Percentiles rank a stretch among this genome's conserved stretches.
Conservation (phyloP, 1,140 invertebrate genomes). For the Watersipora subatra region DNA sequence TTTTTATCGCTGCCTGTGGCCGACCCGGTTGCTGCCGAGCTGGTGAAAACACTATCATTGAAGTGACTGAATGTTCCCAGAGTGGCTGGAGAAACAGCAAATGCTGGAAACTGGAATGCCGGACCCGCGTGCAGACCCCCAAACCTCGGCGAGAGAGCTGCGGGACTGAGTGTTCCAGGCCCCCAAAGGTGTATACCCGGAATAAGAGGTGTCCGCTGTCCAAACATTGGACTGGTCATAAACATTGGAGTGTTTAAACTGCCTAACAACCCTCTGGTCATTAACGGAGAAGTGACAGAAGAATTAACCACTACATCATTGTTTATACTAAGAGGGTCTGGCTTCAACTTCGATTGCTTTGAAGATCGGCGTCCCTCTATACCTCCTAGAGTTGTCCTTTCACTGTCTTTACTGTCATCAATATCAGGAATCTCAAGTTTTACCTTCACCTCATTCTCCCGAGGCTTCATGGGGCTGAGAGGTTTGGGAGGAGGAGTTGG, state of each 20-base stretch:
- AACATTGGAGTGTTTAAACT: constrained; percentile 2
- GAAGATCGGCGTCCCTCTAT: background rate
- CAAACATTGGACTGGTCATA: background rate
- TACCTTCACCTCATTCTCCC: background rate
- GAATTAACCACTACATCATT: background rate
- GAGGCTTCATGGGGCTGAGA: background rate
- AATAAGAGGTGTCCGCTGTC: background rate
- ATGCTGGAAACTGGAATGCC: constrained; percentile 1
- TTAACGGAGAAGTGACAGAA: background rate
- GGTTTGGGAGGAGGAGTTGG: background rate
- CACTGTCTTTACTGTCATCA: background rate
- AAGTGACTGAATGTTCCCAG: background rate
- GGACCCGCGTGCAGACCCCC: constrained; percentile 1
- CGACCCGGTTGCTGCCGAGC: background rate
- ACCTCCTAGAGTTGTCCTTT: background rate
- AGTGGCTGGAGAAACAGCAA: background rate
- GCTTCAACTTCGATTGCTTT: background rate
- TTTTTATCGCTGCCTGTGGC: background rate
- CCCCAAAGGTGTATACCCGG: background rate
- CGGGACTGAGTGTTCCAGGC: background rate
- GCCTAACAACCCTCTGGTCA: background rate
- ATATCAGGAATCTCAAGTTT: background rate
- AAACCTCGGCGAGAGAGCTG: background rate
- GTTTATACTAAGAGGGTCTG: background rate
- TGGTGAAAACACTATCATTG: background rate